Conservation (phyloP, 2,797 vertebrate species). For the Artibeus lituratus region DNA sequence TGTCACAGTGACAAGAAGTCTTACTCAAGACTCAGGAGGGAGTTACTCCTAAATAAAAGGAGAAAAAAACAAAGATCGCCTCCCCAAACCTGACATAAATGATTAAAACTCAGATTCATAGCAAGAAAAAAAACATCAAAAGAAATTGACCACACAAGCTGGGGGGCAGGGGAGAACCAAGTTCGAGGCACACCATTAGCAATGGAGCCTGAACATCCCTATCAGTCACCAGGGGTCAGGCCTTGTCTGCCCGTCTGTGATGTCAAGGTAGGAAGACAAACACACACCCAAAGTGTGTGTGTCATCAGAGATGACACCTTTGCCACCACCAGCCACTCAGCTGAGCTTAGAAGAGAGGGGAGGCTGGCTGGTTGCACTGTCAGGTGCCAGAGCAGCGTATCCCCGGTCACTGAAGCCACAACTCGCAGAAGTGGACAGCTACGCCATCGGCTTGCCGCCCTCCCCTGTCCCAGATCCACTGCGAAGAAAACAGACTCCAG, state of each 20-base stretch:
- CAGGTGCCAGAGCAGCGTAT: fast-evolving
- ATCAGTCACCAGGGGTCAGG: not conserved
- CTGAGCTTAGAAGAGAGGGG: too few species aligned
- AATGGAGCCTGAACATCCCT: fast-evolving
- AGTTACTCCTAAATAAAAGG: not conserved
- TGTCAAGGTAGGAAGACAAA: not conserved
- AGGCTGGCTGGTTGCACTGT: fast-evolving
- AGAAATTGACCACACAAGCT: not conserved
- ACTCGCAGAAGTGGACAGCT: fast-evolving
- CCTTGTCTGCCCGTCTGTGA: not conserved
- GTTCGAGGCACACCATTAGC: not conserved
- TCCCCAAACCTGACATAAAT: not conserved
- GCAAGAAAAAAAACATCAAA: not conserved
- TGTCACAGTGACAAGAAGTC: not conserved
- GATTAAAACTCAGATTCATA: not conserved
- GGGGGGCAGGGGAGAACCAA: fast-evolving
- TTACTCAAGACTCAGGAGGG: not conserved
- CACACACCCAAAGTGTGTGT: not conserved
- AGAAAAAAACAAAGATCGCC: not conserved
- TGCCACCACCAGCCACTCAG: not conserved
- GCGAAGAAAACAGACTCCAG: not conserved
- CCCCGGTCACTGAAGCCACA: not conserved
- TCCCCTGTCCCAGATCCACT: fast-evolving
- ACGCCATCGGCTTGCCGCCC: fast-evolving
- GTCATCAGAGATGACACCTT: not conserved